These are phyloP conservation scores for Protosalanx chinensis DNA, from an alignment of 2,797 vertebrate species.

Conservation along the genomic window DNA sequence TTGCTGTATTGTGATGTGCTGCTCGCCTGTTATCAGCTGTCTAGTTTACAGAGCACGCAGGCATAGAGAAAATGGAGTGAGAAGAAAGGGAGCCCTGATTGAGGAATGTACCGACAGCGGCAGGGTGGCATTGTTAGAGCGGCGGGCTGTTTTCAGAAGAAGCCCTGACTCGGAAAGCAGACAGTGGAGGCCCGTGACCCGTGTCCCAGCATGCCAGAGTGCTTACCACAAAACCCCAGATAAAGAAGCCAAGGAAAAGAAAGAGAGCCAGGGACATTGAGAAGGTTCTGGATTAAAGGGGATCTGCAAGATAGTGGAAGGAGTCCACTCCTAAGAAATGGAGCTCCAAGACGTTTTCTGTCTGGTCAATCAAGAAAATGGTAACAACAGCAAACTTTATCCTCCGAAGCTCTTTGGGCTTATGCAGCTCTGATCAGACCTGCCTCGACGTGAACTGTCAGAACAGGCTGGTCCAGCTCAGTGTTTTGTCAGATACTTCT, in stretches of 20 bases:
- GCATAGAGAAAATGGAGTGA: conserved; percentile 6
- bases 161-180: conserved; percentile 14
- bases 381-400: not conserved
- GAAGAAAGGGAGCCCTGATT: conserved; percentile 55
- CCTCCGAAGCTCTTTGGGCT: not conserved
- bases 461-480: not conserved
- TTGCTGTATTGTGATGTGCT: conserved; percentile 7
- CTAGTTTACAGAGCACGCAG: conserved; percentile 35
- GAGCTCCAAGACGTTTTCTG: not conserved
- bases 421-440: not conserved
- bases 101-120: conserved; percentile 44
- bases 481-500: not conserved
- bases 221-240: conserved; percentile 23
- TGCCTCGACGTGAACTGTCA: not conserved
- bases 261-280: not conserved
- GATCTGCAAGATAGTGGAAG: not conserved
- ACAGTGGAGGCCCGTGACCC: conserved; percentile 37
- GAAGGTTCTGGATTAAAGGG: not conserved
- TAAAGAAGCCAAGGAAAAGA: conserved; percentile 17
- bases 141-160: conserved; percentile 26
- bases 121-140: conserved; percentile 18
- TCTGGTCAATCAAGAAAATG: not conserved
- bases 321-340: not conserved
- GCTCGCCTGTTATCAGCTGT: conserved; percentile 41
- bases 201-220: conserved; percentile 49